These are phyloP conservation scores for Drosophila baimaii DNA, from an alignment of 1,140 invertebrate genomes.

Conservation along the genomic window DNA sequence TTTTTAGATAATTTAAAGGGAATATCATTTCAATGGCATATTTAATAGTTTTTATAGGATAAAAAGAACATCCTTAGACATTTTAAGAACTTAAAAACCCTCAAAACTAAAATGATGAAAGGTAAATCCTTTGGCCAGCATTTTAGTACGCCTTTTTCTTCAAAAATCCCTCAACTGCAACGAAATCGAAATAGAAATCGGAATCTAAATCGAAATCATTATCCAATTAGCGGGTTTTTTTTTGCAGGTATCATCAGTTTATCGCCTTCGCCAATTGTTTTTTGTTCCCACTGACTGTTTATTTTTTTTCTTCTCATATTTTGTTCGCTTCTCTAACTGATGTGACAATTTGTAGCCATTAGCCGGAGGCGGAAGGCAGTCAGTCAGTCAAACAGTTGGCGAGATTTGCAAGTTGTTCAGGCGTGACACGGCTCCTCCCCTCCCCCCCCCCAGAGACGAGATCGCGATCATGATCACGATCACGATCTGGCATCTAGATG, in stretches of 20 bases:
- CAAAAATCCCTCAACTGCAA: constrained; percentile 2
- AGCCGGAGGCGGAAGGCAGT: constrained; percentile 28
- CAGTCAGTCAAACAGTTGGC: constrained; percentile 18
- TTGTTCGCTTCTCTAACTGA: constrained; percentile 27
- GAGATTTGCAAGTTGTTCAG: constrained; percentile 34
- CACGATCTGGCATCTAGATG: constrained; percentile 15
- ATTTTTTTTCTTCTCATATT: constrained; percentile 1
- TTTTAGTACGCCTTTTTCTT: too few relatives aligned
- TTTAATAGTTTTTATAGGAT: neutral
- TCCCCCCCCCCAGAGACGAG: neutral
- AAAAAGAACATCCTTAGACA: too few relatives aligned
- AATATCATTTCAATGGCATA: accelerated
- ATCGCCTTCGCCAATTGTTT: constrained; percentile 49
- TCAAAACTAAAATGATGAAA: too few relatives aligned
- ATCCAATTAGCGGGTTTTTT: constrained; percentile 34
- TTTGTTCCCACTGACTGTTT: neutral
- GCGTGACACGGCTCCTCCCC: constrained; percentile 13
- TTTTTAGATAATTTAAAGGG: neutral
- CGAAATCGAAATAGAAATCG: constrained; percentile 1
- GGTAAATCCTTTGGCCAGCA: neutral
- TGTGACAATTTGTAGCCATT: constrained; percentile 59
- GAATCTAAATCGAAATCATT: constrained; percentile 23
- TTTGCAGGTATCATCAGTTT: constrained; percentile 42
- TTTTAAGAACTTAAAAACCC: neutral
- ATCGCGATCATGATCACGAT: constrained; percentile 26